phyloP scores from a whole-genome alignment of 2,888 invertebrate species.

The Ypsolopha scabrella region DNA sequence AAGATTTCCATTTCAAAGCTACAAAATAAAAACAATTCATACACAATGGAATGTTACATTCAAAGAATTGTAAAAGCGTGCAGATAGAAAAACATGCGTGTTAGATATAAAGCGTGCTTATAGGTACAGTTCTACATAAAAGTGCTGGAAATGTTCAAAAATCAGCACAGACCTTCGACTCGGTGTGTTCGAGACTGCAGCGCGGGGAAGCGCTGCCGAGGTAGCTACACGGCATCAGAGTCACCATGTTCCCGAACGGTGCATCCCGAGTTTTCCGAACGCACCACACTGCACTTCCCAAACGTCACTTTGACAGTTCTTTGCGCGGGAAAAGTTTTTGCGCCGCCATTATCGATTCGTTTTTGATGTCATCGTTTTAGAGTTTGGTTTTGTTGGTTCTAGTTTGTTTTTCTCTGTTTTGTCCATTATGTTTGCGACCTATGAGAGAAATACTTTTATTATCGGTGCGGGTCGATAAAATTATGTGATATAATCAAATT shows the following conservation, averaged over 20 bases:
- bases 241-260: conserved; percentile 65
- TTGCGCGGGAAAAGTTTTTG: conserved; percentile 45
- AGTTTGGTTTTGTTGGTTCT: conserved; percentile 18
- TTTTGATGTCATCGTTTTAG: conserved; percentile 30
- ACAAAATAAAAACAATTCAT: too few relatives aligned
- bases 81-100: not conserved
- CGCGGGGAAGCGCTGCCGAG: conserved; percentile 69
- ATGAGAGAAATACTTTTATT: conserved; percentile 5
- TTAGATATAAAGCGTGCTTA: not conserved
- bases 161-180: conserved; percentile 53
- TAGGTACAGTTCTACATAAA: not conserved
- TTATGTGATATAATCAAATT: conserved; percentile 5
- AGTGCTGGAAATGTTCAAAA: not conserved
- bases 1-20: too few relatives aligned
- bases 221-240: conserved; percentile 76
- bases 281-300: conserved; percentile 27
- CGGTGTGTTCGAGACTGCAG: conserved; percentile 62
- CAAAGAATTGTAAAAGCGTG: not conserved
- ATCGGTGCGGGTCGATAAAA: not conserved
- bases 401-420: conserved; percentile 18
- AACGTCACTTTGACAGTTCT: conserved; percentile 57
- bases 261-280: conserved; percentile 20
- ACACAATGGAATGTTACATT: too few relatives aligned
- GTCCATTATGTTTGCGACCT: conserved; percentile 25
- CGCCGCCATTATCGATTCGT: conserved; percentile 40